Conservation (phyloP, 2,797 vertebrate species). For the Leptatherina wallacei region DNA sequence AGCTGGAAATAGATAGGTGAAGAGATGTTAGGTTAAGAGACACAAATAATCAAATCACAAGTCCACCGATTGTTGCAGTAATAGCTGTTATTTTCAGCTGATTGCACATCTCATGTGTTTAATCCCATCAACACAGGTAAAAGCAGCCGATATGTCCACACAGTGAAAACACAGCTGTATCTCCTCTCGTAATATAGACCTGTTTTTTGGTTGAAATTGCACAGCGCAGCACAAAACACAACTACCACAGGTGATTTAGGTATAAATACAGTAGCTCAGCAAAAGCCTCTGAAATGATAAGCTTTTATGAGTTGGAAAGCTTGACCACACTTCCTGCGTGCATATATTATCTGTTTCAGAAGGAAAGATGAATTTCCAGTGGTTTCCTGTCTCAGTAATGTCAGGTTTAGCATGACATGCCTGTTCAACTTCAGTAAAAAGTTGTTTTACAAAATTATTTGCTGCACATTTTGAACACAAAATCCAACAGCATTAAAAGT, state of each 20-base stretch:
- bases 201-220: conserved; percentile 43
- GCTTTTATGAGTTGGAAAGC: conserved; percentile 38
- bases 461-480: conserved; percentile 3
- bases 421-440: conserved; percentile 5
- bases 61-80: not conserved
- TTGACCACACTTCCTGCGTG: conserved; percentile 21
- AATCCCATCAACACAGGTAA: conserved; percentile 22
- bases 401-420: conserved; percentile 20
- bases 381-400: conserved; percentile 9
- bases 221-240: conserved; percentile 29
- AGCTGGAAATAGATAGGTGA: not conserved
- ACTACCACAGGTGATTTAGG: conserved; percentile 30
- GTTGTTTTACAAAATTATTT: conserved; percentile 10
- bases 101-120: not conserved
- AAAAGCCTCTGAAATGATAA: conserved; percentile 33
- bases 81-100: conserved; percentile 14
- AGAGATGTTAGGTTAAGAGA: not conserved
- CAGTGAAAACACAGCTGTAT: conserved; percentile 7
- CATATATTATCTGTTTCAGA: conserved; percentile 25
- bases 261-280: conserved; percentile 43
- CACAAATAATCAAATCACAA: conserved; percentile 3
- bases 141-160: conserved; percentile 28
- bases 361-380: conserved; percentile 16
- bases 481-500: conserved; percentile 41
- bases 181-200: conserved; percentile 17